Conservation (phyloP, 2,888 invertebrate species). For the Amblyjoppa fuscipennis region DNA sequence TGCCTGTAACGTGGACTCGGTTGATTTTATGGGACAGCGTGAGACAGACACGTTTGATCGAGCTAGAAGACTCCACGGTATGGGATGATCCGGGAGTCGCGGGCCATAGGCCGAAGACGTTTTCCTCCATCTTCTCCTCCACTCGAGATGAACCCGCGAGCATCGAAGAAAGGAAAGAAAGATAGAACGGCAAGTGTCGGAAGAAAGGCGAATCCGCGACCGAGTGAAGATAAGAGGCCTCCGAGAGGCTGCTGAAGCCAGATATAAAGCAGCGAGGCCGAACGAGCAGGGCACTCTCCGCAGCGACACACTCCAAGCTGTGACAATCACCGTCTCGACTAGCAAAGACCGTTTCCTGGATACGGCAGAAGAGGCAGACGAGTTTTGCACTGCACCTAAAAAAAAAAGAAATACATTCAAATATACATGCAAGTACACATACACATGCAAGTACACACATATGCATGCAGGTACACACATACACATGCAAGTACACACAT, state of each 20-base stretch:
- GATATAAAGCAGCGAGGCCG: slow-evolving; percentile 33
- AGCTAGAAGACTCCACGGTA: slow-evolving; percentile 58
- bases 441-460: neutral
- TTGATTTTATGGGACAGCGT: neutral
- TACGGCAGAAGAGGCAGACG: neutral
- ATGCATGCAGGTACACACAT: neutral
- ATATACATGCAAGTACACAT: too few relatives aligned
- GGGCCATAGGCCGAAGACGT: slow-evolving; percentile 26
- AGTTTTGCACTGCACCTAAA: neutral
- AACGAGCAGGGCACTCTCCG: slow-evolving; percentile 41
- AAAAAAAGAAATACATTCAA: neutral
- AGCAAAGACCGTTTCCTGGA: slow-evolving; percentile 68
- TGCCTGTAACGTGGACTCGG: neutral
- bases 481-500: too few relatives aligned
- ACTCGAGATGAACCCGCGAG: slow-evolving; percentile 8
- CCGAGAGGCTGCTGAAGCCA: slow-evolving; percentile 14
- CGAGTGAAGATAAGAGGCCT: slow-evolving; percentile 16
- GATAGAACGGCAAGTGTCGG: slow-evolving; percentile 6
- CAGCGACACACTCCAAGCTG: slow-evolving; percentile 68
- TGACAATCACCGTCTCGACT: slow-evolving; percentile 72
- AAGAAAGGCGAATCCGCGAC: slow-evolving; percentile 21
- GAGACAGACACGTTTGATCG: neutral
- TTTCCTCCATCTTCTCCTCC: neutral
- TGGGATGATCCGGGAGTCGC: neutral
- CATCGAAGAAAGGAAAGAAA: slow-evolving; percentile 10